Evolutionary conservation across 1,140 invertebrate genomes (phyloP), one percentile per base, ranked within the genome.

Genomic region (Penaeus indicus): DNA sequence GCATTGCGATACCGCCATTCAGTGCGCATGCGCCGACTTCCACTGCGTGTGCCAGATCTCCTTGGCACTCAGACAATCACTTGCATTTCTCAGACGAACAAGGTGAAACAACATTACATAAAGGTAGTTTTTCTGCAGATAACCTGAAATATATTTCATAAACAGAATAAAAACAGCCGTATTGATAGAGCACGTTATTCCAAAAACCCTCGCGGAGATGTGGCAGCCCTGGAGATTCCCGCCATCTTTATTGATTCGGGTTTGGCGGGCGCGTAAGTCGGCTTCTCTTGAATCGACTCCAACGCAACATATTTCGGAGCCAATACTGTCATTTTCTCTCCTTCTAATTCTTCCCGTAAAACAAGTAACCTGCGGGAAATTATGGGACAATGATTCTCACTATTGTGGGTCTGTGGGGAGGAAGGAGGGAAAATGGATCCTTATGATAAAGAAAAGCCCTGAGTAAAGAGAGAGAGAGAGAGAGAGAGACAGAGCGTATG

Each of bases 241-340:
- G 86, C 86, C 86, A 88, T 88, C 86, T 88, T 88, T 88, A 88
- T 88, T 88, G 86, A 88, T 88, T 88, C 32, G 86, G n/a, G 60
- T 78, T 67, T 83, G 86, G 75, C 64, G 86, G 67, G 86, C 86
- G 86, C 86, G 86, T 88, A 88, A 88, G 81, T 83, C 84, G 80
- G 86, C 61, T 78, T 84, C 67, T 72, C 82, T 88, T 83, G 63
- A 83, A 88, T 75, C 60, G 61, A 82, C 80, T 38, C 62, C 27
- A 84, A 60, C 22, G 69, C 47, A 25, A 64, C 42, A n/a, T 85
- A 69, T 22, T 38, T 75, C 25, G 27, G 25, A 16, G 16, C 38
- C 27, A 75, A 38, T 38, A 18, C 38, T 32, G n/a, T 32, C 32
- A 75, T 75, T 75, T 69, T 84, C 16, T 42, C 42, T 13, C 13